Conservation (phyloP, 92 coral and sea anemone genomes). For the Siderastrea siderea region DNA sequence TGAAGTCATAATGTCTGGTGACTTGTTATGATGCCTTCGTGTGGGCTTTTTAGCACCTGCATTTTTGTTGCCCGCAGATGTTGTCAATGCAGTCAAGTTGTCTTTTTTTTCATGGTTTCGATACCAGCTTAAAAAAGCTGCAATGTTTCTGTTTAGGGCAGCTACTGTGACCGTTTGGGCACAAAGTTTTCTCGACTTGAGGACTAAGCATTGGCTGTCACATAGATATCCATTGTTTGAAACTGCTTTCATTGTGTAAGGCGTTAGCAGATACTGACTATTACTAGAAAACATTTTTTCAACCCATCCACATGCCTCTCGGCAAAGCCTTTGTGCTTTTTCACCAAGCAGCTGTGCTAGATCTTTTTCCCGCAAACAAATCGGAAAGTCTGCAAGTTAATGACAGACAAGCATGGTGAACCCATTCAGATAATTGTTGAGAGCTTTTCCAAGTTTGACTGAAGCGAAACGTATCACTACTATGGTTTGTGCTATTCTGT, state of each 20-base stretch:
- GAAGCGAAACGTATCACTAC: no score
- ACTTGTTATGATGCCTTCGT: slow-evolving; percentile 14
- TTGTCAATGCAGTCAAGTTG: slow-evolving; percentile 51
- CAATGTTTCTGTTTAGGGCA: slow-evolving; percentile 20
- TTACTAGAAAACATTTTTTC: slow-evolving; percentile 46
- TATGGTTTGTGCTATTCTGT: no score
- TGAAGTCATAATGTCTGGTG: slow-evolving; percentile 47
- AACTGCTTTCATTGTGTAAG: slow-evolving; percentile 39
- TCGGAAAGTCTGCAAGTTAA: not conserved
- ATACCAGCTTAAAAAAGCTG: slow-evolving; percentile 26
- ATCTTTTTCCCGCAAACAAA: slow-evolving; percentile 39
- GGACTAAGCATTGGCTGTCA: slow-evolving; percentile 62
- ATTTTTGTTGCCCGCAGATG: slow-evolving; percentile 43
- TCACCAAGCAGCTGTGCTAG: slow-evolving; percentile 19
- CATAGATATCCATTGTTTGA: slow-evolving; percentile 43
- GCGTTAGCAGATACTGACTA: slow-evolving; percentile 33
- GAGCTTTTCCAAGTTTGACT: no score
- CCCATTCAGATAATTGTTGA: no score
- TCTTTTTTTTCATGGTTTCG: slow-evolving; percentile 24
- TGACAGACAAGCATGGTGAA: no score
- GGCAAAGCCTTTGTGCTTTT: slow-evolving; percentile 56
- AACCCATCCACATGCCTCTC: slow-evolving; percentile 44
- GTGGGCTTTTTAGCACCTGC: slow-evolving; percentile 38
- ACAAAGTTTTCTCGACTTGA: slow-evolving; percentile 60
- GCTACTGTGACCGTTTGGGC: slow-evolving; percentile 64